Base-by-base conservation (phyloP, 2,797 vertebrate species). In the Bufotes viridis region DNA sequence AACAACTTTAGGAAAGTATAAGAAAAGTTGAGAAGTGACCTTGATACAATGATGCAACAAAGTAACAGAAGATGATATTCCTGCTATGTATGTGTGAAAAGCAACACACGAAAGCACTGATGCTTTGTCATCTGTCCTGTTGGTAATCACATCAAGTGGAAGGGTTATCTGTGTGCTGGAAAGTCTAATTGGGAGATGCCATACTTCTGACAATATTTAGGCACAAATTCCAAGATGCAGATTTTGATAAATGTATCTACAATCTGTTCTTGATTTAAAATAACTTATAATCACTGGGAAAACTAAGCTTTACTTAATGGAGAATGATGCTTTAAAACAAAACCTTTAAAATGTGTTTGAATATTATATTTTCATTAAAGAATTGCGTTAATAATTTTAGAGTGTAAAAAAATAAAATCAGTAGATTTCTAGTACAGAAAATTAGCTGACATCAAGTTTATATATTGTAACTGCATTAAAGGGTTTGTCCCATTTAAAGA, bases 141-240 rank as follows among this genome's bases (percentile, higher is more conserved):
- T 78, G 72, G 34, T 78, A 65, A 51, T 85, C 70, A 74, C 58
- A 26, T 65, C 34, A 85, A 61, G n/a, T 76, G 70, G 63, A 60
- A 65, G 34, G 60, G 34, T 15, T 24, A 8, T 85, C 72, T 63
- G 49, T 78, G 72, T 78, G 72, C 65, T 74, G 83, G 42, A 78
- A 76, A 17, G 20, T 63, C 57, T 85, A 85, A 85, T 85, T 76
- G 78, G 72, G 42, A 63, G 61, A 65, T 42, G 20, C 61, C 83
- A 85, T 65, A 58, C 13, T 63, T 78, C 72, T 53, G 58, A 78
- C 72, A 85, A 85, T 85, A 76, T 85, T 76, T 63, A 76, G 83
- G 53, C 15, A 63, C 7, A 49, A 65, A 78, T 26, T 51, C 29
- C 12, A 17, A 53, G 42, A 85, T 65, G 42, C 18, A 85, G 72